Evolutionary conservation across 2,888 invertebrate genomes (phyloP), one percentile per base, ranked within the genome.

Genomic region (Zhengitettix transpicula): DNA sequence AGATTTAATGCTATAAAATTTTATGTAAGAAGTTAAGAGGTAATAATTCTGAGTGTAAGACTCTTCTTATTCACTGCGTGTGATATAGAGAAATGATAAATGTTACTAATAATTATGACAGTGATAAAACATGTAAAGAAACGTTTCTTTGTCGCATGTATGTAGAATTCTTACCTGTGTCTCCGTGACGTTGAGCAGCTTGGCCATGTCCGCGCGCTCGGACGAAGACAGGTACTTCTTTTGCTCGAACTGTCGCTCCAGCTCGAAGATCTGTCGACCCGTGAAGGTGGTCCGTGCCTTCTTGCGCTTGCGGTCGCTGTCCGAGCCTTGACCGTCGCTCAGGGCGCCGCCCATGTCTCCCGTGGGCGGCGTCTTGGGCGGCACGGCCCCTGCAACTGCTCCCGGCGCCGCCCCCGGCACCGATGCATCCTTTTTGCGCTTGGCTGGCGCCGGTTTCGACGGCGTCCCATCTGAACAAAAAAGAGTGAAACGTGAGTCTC

Each of bases 221-320:
- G 90, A 91, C 40, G 94, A 94, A 66, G 93, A 94, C 64, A 96
- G 80, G 75, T 96, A 96, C 76, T 96, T 96, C 78, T 96, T 96
- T 67, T 89, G 81, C 73, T 95, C 96, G 71, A 96, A 96, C 75
- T 95, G 87, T 71, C 93, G 90, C 77, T 96, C 96, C 73, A 97
- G 78, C 76, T 96, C 96, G 76, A 95, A 96, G 72, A 95, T 95
- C 78, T 95, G 95, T 57, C 94, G 75, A 1, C 96, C 96, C 0
- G 94, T 95, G 77, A 96, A 96, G 28, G 95, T 95, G 40, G 95
- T 94, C 63, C 95, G 76, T 0, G 95, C 94, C 71, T 95, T 96
- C 75, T 89, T 89, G 71, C 84, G 82, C 69, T 84, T 83, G 64
- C 77, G 74, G 66, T 79, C 77, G 61, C 64, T 64, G 60, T 65